phyloP scores from a whole-genome alignment of 2,888 invertebrate species.

The Coenonympha arcania region DNA sequence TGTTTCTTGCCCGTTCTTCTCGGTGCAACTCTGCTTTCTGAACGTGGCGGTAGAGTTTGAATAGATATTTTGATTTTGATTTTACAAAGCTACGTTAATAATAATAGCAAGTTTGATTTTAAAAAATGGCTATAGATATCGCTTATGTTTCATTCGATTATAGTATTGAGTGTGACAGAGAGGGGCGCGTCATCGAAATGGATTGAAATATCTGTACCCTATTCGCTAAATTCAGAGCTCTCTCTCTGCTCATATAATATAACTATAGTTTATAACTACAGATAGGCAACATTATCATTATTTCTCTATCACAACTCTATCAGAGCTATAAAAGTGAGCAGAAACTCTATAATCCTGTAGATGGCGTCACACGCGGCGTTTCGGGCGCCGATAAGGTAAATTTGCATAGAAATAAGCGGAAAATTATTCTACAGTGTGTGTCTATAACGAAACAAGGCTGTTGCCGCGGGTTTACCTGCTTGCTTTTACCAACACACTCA shows the following conservation, averaged over 20 bases:
- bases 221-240: neutral
- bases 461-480: neutral
- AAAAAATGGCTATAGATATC: too few species aligned
- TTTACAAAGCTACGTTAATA: too few species aligned
- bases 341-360: slow-evolving; percentile 9
- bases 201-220: too few species aligned
- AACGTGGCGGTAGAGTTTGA: too few species aligned
- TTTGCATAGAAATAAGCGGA: slow-evolving; percentile 43
- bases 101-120: too few species aligned
- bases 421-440: slow-evolving; percentile 34
- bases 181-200: too few species aligned
- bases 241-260: neutral
- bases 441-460: slow-evolving; percentile 9
- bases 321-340: neutral
- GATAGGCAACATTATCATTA: too few species aligned
- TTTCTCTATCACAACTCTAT: neutral
- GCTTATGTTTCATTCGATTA: too few species aligned
- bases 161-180: too few species aligned
- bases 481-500: neutral
- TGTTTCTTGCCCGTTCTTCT: too few species aligned
- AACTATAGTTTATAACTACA: neutral
- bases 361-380: slow-evolving; percentile 31
- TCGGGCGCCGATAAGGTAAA: slow-evolving; percentile 27
- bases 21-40: too few species aligned
- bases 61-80: too few species aligned